These are phyloP conservation scores for Triops longicaudatus DNA, from an alignment of 1,140 invertebrate genomes.

Conservation along the genomic window DNA sequence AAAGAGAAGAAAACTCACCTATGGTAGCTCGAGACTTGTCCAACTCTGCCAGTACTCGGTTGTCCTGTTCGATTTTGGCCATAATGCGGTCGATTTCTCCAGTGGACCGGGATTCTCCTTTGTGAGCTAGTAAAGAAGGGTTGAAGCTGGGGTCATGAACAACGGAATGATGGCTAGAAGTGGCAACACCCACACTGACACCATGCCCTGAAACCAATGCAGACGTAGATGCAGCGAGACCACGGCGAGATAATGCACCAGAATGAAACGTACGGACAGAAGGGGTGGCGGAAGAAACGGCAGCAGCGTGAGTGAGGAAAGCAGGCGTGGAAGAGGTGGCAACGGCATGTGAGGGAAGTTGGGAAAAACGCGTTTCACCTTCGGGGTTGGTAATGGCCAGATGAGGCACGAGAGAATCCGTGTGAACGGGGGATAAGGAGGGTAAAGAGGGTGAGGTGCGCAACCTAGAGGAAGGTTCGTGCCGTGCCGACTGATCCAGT, in stretches of 20 bases:
- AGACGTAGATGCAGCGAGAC: constrained; percentile 41
- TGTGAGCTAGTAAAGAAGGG: constrained; percentile 32
- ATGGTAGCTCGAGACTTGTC: constrained; percentile 53
- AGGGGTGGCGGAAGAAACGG: neutral
- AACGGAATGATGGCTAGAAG: neutral
- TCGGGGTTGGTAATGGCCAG: neutral
- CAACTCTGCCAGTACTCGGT: constrained; percentile 75
- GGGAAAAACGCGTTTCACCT: constrained; percentile 1
- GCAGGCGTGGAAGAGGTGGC: neutral
- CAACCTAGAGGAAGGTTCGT: neutral
- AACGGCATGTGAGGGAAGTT: neutral
- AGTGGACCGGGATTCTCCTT: constrained; percentile 31
- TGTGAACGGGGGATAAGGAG: constrained; percentile 11
- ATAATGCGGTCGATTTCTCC: constrained; percentile 82
- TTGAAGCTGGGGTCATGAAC: constrained; percentile 30
- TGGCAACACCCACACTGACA: constrained; percentile 1
- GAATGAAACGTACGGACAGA: neutral
- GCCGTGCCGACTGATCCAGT: neutral
- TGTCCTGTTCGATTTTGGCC: constrained; percentile 85
- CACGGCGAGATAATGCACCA: constrained; percentile 17
- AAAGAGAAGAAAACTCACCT: constrained; percentile 9
- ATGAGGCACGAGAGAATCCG: neutral
- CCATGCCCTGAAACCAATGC: constrained; percentile 42
- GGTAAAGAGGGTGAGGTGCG: constrained; percentile 6
- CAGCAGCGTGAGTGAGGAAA: neutral